Conservation (phyloP, 1,140 invertebrate species). For the Drosophila seguyi region DNA sequence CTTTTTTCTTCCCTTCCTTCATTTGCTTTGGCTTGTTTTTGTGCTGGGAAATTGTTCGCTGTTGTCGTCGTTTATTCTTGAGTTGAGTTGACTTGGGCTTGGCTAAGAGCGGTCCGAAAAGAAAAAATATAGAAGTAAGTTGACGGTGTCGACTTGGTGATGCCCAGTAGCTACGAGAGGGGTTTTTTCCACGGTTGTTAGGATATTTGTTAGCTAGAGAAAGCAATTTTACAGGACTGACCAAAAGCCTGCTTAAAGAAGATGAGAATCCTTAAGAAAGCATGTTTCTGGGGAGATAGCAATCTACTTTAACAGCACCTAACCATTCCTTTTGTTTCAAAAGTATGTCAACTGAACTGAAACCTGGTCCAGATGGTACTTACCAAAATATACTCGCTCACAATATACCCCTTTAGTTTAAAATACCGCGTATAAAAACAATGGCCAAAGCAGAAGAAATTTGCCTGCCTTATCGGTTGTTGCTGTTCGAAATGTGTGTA, state of each 20-base stretch:
- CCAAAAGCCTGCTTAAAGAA: background rate
- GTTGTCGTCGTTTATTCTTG: constrained; percentile 51
- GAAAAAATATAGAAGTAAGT: constrained; percentile 33
- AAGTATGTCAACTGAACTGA: too few relatives aligned
- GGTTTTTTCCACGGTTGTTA: background rate
- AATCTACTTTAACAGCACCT: background rate
- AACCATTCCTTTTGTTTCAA: background rate
- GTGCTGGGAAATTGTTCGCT: constrained; percentile 33
- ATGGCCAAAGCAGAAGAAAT: constrained; percentile 41
- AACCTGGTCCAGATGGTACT: background rate
- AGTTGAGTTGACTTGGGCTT: constrained; percentile 47
- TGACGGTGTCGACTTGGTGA: background rate
- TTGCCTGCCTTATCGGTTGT: constrained; percentile 58
- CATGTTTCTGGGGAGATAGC: background rate
- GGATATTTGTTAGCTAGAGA: background rate
- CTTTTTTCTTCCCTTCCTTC: background rate
- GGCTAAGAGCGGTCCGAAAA: constrained; percentile 34
- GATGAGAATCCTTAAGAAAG: background rate
- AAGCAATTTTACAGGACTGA: background rate
- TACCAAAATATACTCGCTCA: background rate
- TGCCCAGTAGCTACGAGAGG: background rate
- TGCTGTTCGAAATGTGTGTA: constrained; percentile 35
- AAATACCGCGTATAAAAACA: constrained; percentile 27
- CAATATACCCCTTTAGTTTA: background rate
- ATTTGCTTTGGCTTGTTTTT: constrained; percentile 19